Base-by-base conservation (phyloP, 2,113 vertebrate species). In the Nesogale talazaci region DNA sequence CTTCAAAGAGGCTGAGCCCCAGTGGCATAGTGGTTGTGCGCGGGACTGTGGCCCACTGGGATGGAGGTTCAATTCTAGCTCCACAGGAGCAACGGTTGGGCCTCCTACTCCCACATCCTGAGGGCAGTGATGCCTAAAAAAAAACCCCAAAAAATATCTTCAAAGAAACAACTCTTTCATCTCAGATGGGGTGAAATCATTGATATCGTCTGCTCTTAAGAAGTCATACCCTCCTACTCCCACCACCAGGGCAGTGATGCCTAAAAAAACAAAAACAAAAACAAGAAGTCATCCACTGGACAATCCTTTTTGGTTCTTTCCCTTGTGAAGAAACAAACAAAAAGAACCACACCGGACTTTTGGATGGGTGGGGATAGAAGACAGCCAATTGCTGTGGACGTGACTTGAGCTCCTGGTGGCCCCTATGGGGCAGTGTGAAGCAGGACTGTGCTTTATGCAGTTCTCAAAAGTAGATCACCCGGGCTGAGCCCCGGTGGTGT, bases 91-190 rank as follows among this genome's bases (percentile, higher is more conserved):
- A n/a, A n/a, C n/a, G n/a, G n/a, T n/a, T n/a, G n/a, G n/a, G n/a
- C n/a, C n/a, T n/a, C n/a, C n/a, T n/a, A n/a, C n/a, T n/a, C n/a
- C n/a, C n/a, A n/a, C n/a, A n/a, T n/a, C n/a, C n/a, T n/a, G n/a
- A n/a, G n/a, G n/a, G n/a, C n/a, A n/a, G n/a, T n/a, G n/a, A n/a
- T n/a, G n/a, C n/a, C n/a, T n/a, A n/a, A n/a, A n/a, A n/a, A n/a
- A n/a, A n/a, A n/a, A n/a, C n/a, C n/a, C n/a, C n/a, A n/a, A n/a
- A 40, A 76, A 89, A 91, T 31, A 89, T 9, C 72, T 93, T 74
- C 85, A 40, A 52, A 69, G 77, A 93, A 91, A 91, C 88, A 94
- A 86, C n/a, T 52, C 29, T 67, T 80, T 88, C n/a, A 76, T 70
- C 27, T 76, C 16, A 9, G 25, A 72, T n/a, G 12, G 52, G 63